Conservation (phyloP, 2,113 vertebrate genomes). For the Galemys pyrenaicus region DNA sequence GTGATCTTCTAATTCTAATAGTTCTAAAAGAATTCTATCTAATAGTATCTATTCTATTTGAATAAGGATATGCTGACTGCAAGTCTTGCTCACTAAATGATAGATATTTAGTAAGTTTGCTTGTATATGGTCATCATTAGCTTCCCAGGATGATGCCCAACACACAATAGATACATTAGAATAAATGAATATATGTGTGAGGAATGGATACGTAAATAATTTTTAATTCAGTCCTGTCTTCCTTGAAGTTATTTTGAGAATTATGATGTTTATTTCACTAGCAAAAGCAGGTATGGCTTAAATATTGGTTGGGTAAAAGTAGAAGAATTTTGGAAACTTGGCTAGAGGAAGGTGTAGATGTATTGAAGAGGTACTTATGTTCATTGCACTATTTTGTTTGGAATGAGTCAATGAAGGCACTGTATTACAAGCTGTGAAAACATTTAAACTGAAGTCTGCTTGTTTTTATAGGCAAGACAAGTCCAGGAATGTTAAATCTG, state of each 20-base stretch:
- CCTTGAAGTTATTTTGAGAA: slow-evolving; percentile 19
- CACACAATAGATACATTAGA: not conserved
- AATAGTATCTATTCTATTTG: not conserved
- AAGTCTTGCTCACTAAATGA: not conserved
- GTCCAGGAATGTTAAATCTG: not conserved
- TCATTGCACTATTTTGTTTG: not conserved
- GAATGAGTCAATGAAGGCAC: not conserved
- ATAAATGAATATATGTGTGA: not conserved
- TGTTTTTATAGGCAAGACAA: slow-evolving; percentile 10
- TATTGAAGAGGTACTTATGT: not conserved
- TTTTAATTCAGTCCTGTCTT: not conserved
- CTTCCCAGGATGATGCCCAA: not conserved
- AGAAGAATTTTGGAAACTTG: slow-evolving; percentile 35
- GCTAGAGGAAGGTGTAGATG: not conserved
- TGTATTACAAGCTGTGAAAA: not conserved
- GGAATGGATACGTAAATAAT: not conserved
- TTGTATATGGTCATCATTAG: not conserved
- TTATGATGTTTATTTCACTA: slow-evolving; percentile 8
- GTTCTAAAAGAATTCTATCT: no score
- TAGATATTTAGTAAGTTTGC: not conserved
- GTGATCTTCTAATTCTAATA: not conserved
- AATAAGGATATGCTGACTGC: not conserved
- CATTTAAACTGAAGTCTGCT: not conserved
- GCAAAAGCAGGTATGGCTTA: not conserved
- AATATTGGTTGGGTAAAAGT: slow-evolving; percentile 2